Evolutionary conservation across 2,113 vertebrate species (phyloP).

Genomic region (Bungarus multicinctus): DNA sequence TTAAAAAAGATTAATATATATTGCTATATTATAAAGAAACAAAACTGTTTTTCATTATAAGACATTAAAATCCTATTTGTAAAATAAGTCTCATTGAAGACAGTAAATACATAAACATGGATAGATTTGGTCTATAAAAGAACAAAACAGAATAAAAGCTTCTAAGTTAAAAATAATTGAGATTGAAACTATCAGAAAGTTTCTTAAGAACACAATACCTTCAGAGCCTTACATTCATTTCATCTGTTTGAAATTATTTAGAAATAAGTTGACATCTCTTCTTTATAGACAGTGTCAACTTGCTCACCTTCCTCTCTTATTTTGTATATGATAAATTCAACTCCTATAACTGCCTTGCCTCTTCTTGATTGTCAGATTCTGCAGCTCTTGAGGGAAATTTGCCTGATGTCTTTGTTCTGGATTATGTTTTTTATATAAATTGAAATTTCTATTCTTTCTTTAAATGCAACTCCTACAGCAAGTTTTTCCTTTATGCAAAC

Average conservation of each 20-base stretch:
- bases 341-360: background rate
- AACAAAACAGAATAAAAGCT: background rate
- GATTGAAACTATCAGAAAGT: background rate
- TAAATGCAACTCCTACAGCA: background rate
- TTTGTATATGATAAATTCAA: background rate
- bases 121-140: background rate
- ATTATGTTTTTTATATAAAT: background rate
- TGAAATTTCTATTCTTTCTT: background rate
- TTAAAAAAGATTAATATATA: background rate
- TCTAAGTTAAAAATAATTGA: background rate
- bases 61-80: background rate
- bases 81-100: background rate
- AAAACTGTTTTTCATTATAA: background rate
- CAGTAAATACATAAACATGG: background rate
- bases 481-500: background rate
- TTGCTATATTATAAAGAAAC: background rate
- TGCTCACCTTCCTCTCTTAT: background rate
- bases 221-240: background rate
- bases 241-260: background rate
- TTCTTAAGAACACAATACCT: background rate
- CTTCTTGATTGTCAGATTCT: background rate
- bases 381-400: background rate
- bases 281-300: background rate
- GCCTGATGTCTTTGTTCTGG: background rate
- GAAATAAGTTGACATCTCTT: background rate